Evolutionary conservation across 2,113 vertebrate genomes (phyloP), one percentile per base, ranked within the genome.

Genomic region (Malurus melanocephalus): DNA sequence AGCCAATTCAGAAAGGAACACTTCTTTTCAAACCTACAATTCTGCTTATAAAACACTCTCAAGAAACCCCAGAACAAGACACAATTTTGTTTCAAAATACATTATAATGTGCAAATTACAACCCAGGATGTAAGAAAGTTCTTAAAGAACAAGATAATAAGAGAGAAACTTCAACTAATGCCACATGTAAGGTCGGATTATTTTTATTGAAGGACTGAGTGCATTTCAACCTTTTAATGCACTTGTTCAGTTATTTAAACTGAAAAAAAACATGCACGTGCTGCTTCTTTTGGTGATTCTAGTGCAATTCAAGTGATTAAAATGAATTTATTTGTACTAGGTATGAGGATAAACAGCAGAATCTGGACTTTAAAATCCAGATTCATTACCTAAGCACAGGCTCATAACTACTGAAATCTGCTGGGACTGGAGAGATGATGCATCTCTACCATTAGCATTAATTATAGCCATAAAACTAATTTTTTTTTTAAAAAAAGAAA

Each of bases 21-120:
- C 27, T 88, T 27, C 57, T 92, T 71, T 38, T 42, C 76, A 64
- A 91, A 83, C 66, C 49, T 32, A 77, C 88, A 93, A 77, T 85
- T 88, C 92, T 71, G 46, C 79, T 85, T 73, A 75, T 26, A 85
- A 94, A 92, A 80, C 45, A 77, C 61, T 83, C 0, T 6, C 38
- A 49, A 86, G 62, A 92, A 94, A 87, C 65, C 74, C 77, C 88
- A 95, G 48, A 96, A 88, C 51, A 77, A 73, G 83, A 87, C 35
- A n/a, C 4, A 10, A 48, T 79, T 90, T 79, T 79, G 83, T 81
- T 93, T 82, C 75, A 85, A 95, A 93, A 88, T 38, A 79, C 23
- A 20, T 51, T 62, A 51, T 94, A 94, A 96, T 69, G 83, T 73
- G 86, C 67, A 94, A 95, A 95, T 91, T 96, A 94, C 35, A 93